These are phyloP conservation scores for Chelonus formosanus DNA, from an alignment of 2,888 invertebrate species.

Conservation along the genomic window DNA sequence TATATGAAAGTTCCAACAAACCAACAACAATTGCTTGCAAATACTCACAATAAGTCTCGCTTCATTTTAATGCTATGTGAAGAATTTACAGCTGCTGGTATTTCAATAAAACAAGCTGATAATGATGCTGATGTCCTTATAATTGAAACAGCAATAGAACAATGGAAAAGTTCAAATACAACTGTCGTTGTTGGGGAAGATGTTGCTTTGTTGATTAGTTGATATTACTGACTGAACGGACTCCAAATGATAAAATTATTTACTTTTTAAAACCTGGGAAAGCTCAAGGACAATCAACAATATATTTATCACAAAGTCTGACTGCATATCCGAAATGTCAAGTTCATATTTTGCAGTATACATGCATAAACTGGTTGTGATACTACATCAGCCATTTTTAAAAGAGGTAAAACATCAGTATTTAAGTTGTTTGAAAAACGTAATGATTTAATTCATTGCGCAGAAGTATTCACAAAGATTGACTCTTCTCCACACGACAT, in stretches of 20 bases:
- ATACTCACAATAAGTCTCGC: constrained; percentile 52
- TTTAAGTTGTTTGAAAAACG: no score
- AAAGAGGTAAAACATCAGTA: no score
- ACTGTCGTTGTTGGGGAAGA: not conserved
- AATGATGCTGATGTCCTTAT: constrained; percentile 48
- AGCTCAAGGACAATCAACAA: constrained; percentile 39
- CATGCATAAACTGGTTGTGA: no score
- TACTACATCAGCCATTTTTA: no score
- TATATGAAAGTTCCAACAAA: constrained; percentile 29
- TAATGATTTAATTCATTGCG: no score
- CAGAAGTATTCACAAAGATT: no score
- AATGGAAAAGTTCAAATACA: not conserved
- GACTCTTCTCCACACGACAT: no score
- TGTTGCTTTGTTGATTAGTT: not conserved
- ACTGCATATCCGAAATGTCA: constrained; percentile 41
- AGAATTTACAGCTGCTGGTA: constrained; percentile 49
- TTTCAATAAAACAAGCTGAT: constrained; percentile 49
- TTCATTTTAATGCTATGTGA: constrained; percentile 48
- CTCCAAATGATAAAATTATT: not conserved
- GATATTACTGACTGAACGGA: not conserved
- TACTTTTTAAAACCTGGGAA: constrained; percentile 42
- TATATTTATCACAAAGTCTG: constrained; percentile 46
- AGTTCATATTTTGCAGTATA: constrained; percentile 38
- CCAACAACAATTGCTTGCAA: constrained; percentile 44
- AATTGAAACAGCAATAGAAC: constrained; percentile 42